Conservation (phyloP, 2,113 vertebrate genomes). For the Ciconia boyciana region DNA sequence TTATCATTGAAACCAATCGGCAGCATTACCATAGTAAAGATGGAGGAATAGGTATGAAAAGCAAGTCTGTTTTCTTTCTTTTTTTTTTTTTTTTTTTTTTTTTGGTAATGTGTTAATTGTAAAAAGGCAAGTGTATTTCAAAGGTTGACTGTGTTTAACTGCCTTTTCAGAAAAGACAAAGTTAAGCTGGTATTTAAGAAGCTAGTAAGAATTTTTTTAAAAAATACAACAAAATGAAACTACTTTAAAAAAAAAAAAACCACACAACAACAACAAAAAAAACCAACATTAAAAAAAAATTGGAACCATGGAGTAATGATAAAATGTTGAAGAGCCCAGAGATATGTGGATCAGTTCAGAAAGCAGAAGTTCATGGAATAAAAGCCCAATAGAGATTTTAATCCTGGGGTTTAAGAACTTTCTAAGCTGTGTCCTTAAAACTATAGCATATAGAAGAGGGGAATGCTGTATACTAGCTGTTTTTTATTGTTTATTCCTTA, state of each 20-base stretch:
- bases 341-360: not conserved
- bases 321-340: not conserved
- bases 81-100: no score
- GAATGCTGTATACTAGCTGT: not conserved
- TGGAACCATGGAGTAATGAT: not conserved
- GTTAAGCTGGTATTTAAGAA: not conserved
- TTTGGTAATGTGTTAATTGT: not conserved
- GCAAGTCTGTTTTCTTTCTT: not conserved
- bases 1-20: not conserved
- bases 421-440: not conserved
- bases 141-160: not conserved
- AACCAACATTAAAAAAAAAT: not conserved
- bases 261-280: not conserved
- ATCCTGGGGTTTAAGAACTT: not conserved
- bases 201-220: not conserved
- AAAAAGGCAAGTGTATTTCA: not conserved
- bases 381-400: not conserved
- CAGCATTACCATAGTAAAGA: not conserved
- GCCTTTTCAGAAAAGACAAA: not conserved
- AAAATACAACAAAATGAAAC: not conserved
- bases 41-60: not conserved
- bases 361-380: not conserved
- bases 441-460: not conserved
- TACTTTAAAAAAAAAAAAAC: not conserved
- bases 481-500: not conserved